Evolutionary conservation across 2,888 invertebrate species (phyloP).

Genomic region (Eupithecia subumbrata): DNA sequence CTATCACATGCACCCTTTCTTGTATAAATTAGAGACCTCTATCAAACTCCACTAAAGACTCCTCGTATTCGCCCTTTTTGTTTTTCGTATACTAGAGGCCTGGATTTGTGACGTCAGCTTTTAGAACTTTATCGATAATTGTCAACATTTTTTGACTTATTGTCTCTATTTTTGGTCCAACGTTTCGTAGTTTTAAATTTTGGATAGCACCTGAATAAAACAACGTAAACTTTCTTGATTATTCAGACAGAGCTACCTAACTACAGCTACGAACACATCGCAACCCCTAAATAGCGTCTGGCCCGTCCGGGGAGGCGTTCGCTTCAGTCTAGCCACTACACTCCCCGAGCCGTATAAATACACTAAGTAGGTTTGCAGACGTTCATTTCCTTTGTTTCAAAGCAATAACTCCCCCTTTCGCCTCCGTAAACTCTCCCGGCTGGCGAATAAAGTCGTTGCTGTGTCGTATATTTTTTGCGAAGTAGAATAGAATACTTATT

Average conservation of each 20-base stretch:
- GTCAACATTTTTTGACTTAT: too few relatives aligned
- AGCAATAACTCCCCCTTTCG: slow-evolving; percentile 20
- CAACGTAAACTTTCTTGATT: not conserved
- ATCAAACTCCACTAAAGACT: not conserved
- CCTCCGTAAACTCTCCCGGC: slow-evolving; percentile 15
- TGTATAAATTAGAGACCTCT: slow-evolving; percentile 16
- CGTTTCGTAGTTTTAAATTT: not conserved
- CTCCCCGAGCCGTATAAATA: not conserved
- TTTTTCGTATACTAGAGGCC: too few relatives aligned
- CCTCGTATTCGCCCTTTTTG: not conserved
- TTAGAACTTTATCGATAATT: too few relatives aligned
- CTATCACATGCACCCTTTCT: slow-evolving; percentile 20
- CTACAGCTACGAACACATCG: not conserved
- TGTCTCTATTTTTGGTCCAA: not conserved
- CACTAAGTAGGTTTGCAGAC: slow-evolving; percentile 32
- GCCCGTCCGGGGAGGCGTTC: slow-evolving; percentile 28
- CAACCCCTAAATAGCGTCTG: slow-evolving; percentile 30
- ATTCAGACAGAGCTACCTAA: not conserved
- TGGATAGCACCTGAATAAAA: not conserved
- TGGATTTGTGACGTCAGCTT: too few relatives aligned
- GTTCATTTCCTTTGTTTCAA: slow-evolving; percentile 40
- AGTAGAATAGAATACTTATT: not conserved
- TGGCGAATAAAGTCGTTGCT: slow-evolving; percentile 14
- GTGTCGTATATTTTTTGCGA: slow-evolving; percentile 11
- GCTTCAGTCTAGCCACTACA: slow-evolving; percentile 22